These are phyloP conservation scores for Acanthurus lineatus DNA, from an alignment of 2,797 vertebrate species.

Conservation along the genomic window DNA sequence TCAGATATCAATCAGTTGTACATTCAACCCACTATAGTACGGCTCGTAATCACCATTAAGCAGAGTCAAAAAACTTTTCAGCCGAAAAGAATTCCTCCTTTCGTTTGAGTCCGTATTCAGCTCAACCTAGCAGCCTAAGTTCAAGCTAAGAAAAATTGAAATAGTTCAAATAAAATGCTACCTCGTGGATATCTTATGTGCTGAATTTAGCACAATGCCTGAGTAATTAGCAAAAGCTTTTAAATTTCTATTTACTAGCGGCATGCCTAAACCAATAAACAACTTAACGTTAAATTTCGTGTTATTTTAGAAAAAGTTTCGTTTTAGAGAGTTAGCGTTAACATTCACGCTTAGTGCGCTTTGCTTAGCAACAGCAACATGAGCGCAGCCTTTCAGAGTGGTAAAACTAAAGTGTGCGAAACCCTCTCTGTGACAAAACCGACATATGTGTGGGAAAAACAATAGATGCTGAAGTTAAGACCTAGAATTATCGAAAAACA, in stretches of 20 bases:
- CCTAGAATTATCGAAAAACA: not conserved
- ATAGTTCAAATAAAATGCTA: too few relatives aligned
- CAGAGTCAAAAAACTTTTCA: not conserved
- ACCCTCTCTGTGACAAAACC: not conserved
- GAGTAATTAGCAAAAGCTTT: not conserved
- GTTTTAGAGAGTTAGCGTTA: not conserved
- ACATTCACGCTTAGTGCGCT: not conserved
- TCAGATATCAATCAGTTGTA: not conserved
- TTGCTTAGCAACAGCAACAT: not conserved
- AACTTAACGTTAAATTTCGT: not conserved
- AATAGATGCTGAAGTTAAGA: not conserved
- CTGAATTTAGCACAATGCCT: conserved; percentile 19
- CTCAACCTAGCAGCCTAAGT: too few relatives aligned
- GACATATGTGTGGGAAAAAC: accelerated
- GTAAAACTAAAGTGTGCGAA: not conserved
- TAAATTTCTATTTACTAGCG: accelerated
- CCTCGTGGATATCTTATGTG: not conserved
- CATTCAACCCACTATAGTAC: not conserved
- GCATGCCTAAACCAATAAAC: accelerated
- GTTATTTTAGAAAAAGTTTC: not conserved
- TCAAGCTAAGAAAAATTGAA: too few relatives aligned
- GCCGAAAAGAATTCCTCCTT: not conserved
- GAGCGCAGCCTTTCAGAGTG: not conserved
- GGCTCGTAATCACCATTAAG: not conserved
- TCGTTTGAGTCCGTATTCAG: too few relatives aligned